Percentiles rank a stretch among this genome's conserved stretches.
These are phyloP conservation scores for Cyrtorhinus lividipennis DNA, from an alignment of 1,140 invertebrate genomes.

Conservation along the genomic window DNA sequence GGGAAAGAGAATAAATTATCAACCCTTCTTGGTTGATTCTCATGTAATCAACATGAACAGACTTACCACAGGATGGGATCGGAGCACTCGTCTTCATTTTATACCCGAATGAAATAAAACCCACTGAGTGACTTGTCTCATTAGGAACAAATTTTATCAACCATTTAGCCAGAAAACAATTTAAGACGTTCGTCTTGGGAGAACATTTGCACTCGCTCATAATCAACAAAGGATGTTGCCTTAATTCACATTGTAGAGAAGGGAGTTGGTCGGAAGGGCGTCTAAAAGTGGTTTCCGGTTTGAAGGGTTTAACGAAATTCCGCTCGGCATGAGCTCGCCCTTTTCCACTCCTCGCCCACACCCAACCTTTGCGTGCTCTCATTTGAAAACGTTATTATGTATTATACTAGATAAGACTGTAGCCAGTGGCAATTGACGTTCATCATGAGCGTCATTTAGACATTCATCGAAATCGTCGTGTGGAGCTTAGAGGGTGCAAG, in stretches of 20 bases:
- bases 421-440: no score
- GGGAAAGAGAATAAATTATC: no score
- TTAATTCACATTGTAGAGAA: slow-evolving; percentile 7
- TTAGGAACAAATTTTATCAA: not conserved
- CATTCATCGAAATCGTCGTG: no score
- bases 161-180: not conserved
- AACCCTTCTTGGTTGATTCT: no score
- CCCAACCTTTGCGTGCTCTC: no score
- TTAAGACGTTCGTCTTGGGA: not conserved
- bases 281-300: slow-evolving; percentile 11
- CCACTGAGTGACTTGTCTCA: not conserved
- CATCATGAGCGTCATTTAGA: no score
- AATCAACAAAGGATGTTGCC: slow-evolving; percentile 5
- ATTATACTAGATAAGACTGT: no score
- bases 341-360: not conserved
- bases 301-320: not conserved
- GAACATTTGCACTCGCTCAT: not conserved
- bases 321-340: not conserved
- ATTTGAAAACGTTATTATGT: no score
- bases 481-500: no score
- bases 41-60: no score
- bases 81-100: not conserved
- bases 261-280: not conserved
- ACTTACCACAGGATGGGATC: no score
- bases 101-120: not conserved